Conservation (phyloP, 2,888 invertebrate genomes). For the Steinernema carpocapsae region DNA sequence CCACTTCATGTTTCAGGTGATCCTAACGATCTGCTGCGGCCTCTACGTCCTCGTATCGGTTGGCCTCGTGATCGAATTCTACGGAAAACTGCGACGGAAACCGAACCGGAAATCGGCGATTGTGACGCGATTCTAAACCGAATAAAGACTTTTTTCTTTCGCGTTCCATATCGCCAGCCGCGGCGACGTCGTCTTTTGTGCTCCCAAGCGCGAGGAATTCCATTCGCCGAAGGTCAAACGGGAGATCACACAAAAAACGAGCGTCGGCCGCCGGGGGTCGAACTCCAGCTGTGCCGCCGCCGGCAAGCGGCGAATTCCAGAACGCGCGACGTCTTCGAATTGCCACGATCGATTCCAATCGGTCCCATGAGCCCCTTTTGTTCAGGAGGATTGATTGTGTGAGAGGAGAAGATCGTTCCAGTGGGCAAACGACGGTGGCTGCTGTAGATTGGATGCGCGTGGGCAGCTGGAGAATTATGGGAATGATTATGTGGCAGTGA, state of each 20-base stretch:
- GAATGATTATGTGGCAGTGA: too few relatives aligned
- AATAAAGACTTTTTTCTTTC: slow-evolving; percentile 2
- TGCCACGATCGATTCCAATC: too few relatives aligned
- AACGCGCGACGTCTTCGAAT: neutral
- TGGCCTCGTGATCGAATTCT: slow-evolving; percentile 6
- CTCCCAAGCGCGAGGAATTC: too few relatives aligned
- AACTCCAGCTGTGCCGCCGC: slow-evolving; percentile 18
- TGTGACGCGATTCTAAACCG: slow-evolving; percentile 11
- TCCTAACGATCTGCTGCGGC: slow-evolving; percentile 29
- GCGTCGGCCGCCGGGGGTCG: neutral
- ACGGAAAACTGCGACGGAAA: neutral
- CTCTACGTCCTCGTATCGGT: neutral
- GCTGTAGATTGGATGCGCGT: too few relatives aligned
- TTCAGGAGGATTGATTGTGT: too few relatives aligned
- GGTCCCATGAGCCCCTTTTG: too few relatives aligned
- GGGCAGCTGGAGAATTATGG: too few relatives aligned
- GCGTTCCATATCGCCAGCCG: slow-evolving; percentile 5
- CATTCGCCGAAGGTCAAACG: slow-evolving; percentile 32
- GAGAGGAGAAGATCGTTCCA: too few relatives aligned
- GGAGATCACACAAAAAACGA: slow-evolving; percentile 24
- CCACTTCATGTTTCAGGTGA: neutral
- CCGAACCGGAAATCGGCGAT: slow-evolving; percentile 30
- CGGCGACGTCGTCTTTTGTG: neutral
- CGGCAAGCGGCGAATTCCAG: slow-evolving; percentile 24
- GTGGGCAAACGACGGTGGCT: too few relatives aligned